phyloP scores from a whole-genome alignment of 1,140 invertebrate genomes.

The Vollenhovia emeryi region DNA sequence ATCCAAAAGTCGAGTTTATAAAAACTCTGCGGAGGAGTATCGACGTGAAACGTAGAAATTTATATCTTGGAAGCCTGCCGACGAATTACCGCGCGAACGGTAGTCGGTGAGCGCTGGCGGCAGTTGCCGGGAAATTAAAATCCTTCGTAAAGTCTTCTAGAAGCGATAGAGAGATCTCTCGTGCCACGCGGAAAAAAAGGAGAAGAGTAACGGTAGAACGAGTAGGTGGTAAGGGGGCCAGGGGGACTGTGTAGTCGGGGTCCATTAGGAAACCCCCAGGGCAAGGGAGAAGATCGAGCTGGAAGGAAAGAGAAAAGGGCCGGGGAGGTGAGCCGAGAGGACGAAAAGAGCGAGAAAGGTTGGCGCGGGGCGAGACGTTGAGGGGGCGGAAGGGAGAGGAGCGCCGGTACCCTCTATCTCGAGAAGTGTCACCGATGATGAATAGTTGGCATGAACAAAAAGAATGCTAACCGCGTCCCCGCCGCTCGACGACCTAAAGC shows the following conservation, averaged over 20 bases:
- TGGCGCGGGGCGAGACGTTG: neutral
- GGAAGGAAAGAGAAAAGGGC: constrained; percentile 40
- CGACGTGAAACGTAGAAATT: constrained; percentile 59
- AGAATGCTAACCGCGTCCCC: constrained; percentile 83
- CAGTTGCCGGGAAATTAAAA: constrained; percentile 77
- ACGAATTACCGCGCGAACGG: constrained; percentile 53
- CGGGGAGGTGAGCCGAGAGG: constrained; percentile 24
- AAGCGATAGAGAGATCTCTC: constrained; percentile 59
- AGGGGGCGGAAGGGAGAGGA: constrained; percentile 13
- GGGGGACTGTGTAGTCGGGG: constrained; percentile 64
- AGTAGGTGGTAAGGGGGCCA: constrained; percentile 26
- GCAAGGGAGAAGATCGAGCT: constrained; percentile 67
- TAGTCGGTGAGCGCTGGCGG: neutral
- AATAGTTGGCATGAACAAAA: constrained; percentile 86
- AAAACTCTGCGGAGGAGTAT: constrained; percentile 8
- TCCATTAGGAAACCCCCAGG: constrained; percentile 83
- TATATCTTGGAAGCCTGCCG: constrained; percentile 46
- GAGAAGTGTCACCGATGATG: constrained; percentile 85
- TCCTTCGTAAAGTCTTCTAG: constrained; percentile 63
- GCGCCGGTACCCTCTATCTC: constrained; percentile 81
- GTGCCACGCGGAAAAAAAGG: constrained; percentile 39
- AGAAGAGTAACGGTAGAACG: constrained; percentile 42
- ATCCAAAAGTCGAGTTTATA: neutral
- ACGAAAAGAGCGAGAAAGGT: constrained; percentile 27
- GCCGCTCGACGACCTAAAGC: constrained; percentile 72